Base-by-base conservation (phyloP, 2,888 invertebrate species). In the Diarsia brunnea region DNA sequence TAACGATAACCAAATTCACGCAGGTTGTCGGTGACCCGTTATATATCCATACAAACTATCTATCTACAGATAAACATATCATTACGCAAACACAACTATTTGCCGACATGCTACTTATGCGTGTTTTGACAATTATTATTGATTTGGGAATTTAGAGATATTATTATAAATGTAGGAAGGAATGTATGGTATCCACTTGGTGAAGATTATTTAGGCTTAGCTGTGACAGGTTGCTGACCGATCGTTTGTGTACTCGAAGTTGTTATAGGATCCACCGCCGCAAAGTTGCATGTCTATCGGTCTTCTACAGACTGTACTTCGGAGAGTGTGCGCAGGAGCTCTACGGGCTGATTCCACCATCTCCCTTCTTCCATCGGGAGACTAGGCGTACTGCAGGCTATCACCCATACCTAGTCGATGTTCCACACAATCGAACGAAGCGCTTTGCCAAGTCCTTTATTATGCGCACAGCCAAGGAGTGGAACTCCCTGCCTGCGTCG, bases 91-190 rank as follows among this genome's bases (percentile, higher is more conserved):
- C 75, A 87, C 2, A 21, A 69, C 55, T 78, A 75, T 74, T 79
- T 85, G 76, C 87, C 31, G 27, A 85, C 81, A 79, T 69, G 82
- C 85, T 82, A 84, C 87, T 65, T 73, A 69, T 68, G 53, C 82
- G 68, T 83, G 78, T 84, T 81, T 84, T 83, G 68, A 77, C 85
- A 84, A 81, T 84, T 84, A 81, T 82, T 82, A 85, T 83, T 83
- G 70, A 77, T 73, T 73, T 51, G 78, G 68, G 72, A 84, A 81
- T 82, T 84, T 73, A 51, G 76, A 69, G 69, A 67, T 80, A 72
- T 75, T 81, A 82, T 79, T 78, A 81, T 78, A 82, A 60, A 78
- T 78, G 16, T 78, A 63, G 66, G 55, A 73, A 66, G 63, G 55
- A 81, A 69, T 69, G 49, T 81, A 69, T 75, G 69, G 24, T 82